Evolutionary conservation across 2,113 vertebrate species (phyloP), one percentile per base, ranked within the genome.

Genomic region (Synchiropus splendidus): DNA sequence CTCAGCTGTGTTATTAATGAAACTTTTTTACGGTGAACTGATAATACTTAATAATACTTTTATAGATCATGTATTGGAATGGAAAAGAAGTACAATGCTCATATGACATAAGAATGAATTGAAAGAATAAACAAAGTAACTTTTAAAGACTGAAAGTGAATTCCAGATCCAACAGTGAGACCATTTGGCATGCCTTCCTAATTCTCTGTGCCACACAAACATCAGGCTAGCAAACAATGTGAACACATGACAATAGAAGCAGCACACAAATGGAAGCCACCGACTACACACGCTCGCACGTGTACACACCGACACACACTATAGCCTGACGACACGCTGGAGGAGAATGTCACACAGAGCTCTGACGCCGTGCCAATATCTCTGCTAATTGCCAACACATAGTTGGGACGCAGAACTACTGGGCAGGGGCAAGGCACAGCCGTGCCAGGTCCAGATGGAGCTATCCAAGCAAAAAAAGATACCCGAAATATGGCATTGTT

Each of bases 321-420:
- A 48, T 46, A 70, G 47, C 45, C 58, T 70, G 54, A 70, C 67
- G 64, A 76, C 74, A 65, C 49, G 61, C 67, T 51, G 8, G 30
- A 61, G 57, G 64, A 79, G 63, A 71, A 65, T 76, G 72, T 67
- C 67, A 75, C 66, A 67, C 61, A 42, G 48, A 46, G 38, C 48
- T 64, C 57, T 67, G 58, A 67, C 44, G 31, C 44, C 36, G 35
- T 62, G 74, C 76, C 78, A 79, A 58, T 67, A 75, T 74, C 48
- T 61, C 73, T 70, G 69, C 72, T 83, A 79, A 83, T 81, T 81
- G 75, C 78, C 75, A 79, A 73, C 72, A 75, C 70, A 79, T 79
- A 77, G 68, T 54, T 75, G 58, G 67, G 71, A 73, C 73, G 68
- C 70, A 76, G 64, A 77, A 67, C 68, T 83, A 63, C 74, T 70